Evolutionary conservation across 2,888 invertebrate species (phyloP).

Genomic region (Phalera bucephala): DNA sequence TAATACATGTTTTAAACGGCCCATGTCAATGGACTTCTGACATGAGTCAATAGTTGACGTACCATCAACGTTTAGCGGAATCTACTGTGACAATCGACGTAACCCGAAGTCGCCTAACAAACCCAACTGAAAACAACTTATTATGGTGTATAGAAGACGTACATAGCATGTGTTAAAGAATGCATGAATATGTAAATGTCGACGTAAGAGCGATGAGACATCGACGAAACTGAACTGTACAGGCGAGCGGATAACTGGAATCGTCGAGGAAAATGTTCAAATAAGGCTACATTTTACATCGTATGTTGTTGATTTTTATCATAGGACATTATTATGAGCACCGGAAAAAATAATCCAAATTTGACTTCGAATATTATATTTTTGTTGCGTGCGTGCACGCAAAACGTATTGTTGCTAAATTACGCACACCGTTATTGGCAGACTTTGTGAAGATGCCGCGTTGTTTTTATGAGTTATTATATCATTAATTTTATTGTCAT

Average conservation of each 20-base stretch:
- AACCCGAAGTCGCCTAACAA: slow-evolving; percentile 13
- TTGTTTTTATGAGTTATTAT: slow-evolving; percentile 32
- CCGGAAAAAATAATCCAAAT: slow-evolving; percentile 6
- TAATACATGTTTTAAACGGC: slow-evolving; percentile 29
- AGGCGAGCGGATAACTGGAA: not conserved
- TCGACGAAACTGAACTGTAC: slow-evolving; percentile 10
- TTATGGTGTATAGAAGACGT: slow-evolving; percentile 17
- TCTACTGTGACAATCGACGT: slow-evolving; percentile 33
- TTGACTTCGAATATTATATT: slow-evolving; percentile 3
- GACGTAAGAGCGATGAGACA: slow-evolving; percentile 19
- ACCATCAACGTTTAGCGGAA: slow-evolving; percentile 36
- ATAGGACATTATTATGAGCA: not conserved
- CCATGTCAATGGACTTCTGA: slow-evolving; percentile 55
- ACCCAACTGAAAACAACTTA: slow-evolving; percentile 28
- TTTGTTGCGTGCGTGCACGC: slow-evolving; percentile 12
- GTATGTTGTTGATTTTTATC: not conserved
- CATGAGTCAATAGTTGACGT: slow-evolving; percentile 47
- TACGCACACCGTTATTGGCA: slow-evolving; percentile 31
- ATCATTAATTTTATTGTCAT: slow-evolving; percentile 37
- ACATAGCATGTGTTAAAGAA: slow-evolving; percentile 16
- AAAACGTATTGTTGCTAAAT: slow-evolving; percentile 33
- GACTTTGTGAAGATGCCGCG: slow-evolving; percentile 23
- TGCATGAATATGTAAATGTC: slow-evolving; percentile 19
- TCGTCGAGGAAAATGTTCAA: slow-evolving; percentile 2
- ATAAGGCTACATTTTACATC: not conserved